phyloP scores from a whole-genome alignment of 2,888 invertebrate genomes.

The Arrhopalites spinosus region DNA sequence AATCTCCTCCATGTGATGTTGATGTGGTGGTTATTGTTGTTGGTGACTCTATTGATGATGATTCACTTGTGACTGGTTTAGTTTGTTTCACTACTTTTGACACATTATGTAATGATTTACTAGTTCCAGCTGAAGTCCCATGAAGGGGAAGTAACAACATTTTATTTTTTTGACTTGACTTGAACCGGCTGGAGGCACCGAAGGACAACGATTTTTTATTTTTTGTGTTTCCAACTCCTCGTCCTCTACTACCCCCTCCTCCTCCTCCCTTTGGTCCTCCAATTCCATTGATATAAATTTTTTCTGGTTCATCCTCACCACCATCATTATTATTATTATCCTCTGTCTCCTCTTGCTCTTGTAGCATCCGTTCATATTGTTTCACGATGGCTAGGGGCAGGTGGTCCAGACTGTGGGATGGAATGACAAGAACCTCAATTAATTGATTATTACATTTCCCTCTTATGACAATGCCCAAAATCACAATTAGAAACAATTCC shows the following conservation, averaged over 20 bases:
- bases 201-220: constrained; percentile 22
- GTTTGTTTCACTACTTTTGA: constrained; percentile 17
- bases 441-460: too few species aligned
- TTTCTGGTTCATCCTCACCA: neutral
- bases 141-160: constrained; percentile 34
- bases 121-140: constrained; percentile 18
- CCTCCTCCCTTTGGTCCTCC: constrained; percentile 4
- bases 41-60: constrained; percentile 15
- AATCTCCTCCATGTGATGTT: neutral
- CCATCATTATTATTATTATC: constrained; percentile 6
- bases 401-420: constrained; percentile 47
- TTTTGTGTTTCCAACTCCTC: neutral
- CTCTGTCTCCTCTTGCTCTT: constrained; percentile 39
- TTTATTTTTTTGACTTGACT: constrained; percentile 20
- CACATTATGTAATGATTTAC: constrained; percentile 3
- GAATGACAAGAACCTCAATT: too few species aligned
- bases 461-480: too few species aligned
- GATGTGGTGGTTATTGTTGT: neutral
- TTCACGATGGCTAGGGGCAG: constrained; percentile 54
- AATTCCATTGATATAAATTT: neutral
- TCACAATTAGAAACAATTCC: too few species aligned
- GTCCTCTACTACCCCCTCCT: neutral
- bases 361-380: constrained; percentile 55
- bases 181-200: constrained; percentile 17
- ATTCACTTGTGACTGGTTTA: neutral